Base-by-base conservation (phyloP, 2,797 vertebrate genomes). In the Phylloscopus collybita region DNA sequence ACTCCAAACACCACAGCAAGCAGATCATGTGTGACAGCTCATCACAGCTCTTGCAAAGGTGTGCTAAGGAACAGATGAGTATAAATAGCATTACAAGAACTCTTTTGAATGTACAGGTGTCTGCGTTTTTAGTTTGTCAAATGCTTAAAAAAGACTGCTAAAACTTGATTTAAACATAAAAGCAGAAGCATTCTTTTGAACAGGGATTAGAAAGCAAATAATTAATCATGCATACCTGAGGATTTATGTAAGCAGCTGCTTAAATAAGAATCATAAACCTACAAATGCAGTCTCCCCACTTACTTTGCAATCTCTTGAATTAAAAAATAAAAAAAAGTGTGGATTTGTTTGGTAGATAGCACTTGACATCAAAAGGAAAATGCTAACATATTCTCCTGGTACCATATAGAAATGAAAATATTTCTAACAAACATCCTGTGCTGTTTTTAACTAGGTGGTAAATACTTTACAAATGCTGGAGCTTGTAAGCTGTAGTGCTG, bases 181-280 rank as follows among this genome's bases (percentile, higher is more conserved):
- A 95, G 86, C 32, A 61, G 70, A 90, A 72, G 40, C 30, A 11
- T 90, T 53, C 47, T 84, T 71, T 95, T 92, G 82, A 93, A 81
- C 80, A 38, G 14, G 76, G 73, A 91, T 95, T 96, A 94, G 93
- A 95, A 94, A 96, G 66, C 67, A 95, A 95, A 92, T 80, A 95
- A 93, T 91, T 94, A 90, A 93, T 95, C 95, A 59, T 75, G 89
- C 54, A 25, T 93, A 91, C 84, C 92, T 90, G 88, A 93, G 88
- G 91, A 92, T 91, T 96, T 96, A 93, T 92, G 78, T 85, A 95
- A 95, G 86, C 93, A 80, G 79, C 79, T 91, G 72, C 72, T 96
- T 93, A 92, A 87, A 75, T 88, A 90, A 90, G 85, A 93, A 79
- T 74, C 50, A 69, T 53, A 93, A 93, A 90, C 36, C 30, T 81